Conservation (phyloP, 1,140 invertebrate genomes). For the Triops cancriformis region DNA sequence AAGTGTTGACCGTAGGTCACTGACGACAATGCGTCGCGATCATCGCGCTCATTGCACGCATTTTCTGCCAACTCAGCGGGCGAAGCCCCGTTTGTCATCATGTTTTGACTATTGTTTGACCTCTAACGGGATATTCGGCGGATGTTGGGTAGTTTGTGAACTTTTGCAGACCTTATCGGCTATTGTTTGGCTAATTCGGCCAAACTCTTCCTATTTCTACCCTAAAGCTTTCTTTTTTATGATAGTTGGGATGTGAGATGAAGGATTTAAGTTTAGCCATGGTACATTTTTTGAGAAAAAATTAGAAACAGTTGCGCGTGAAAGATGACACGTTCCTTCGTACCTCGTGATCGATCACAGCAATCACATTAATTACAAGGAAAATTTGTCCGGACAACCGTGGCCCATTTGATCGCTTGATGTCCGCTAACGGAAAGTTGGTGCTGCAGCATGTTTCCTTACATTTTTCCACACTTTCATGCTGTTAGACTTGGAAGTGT, state of each 20-base stretch:
- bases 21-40: not conserved
- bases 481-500: not conserved
- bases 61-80: not conserved
- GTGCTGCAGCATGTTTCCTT: not conserved
- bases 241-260: not conserved
- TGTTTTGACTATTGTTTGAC: not conserved
- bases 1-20: slow-evolving; percentile 4
- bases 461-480: not conserved
- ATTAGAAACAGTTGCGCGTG: not conserved
- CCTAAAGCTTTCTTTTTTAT: not conserved
- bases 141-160: not conserved
- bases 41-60: not conserved
- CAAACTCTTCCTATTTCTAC: not conserved
- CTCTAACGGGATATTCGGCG: not conserved
- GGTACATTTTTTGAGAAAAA: not conserved
- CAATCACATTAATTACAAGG: not conserved
- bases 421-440: not conserved
- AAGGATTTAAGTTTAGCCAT: not conserved
- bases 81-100: not conserved
- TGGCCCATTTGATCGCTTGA: slow-evolving; percentile 10
- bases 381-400: not conserved
- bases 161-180: not conserved
- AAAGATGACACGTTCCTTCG: not conserved
- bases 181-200: not conserved
- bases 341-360: not conserved